These are phyloP conservation scores for Drosophila lacteicornis DNA, from an alignment of 1,140 invertebrate species.

Conservation along the genomic window DNA sequence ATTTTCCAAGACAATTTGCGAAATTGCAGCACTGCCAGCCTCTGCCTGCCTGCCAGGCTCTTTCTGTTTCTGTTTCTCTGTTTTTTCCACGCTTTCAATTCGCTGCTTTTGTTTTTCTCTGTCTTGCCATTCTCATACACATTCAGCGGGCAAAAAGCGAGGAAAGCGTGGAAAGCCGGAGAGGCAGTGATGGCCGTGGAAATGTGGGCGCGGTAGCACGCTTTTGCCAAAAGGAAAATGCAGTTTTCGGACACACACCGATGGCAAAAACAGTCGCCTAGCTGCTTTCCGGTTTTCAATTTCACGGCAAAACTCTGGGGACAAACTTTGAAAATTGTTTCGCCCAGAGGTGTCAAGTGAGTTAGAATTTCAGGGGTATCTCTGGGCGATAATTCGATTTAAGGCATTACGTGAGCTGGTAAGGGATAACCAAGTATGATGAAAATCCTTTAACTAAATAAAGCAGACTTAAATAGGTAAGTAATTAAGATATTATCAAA, in stretches of 20 bases:
- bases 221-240: conserved; percentile 41
- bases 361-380: conserved; percentile 25
- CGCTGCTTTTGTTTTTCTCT: conserved; percentile 36
- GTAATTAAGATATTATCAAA: background rate
- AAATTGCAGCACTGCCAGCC: conserved; percentile 59
- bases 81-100: conserved; percentile 35
- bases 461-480: no score
- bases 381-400: conserved; percentile 20
- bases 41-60: conserved; percentile 25
- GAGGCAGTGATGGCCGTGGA: conserved; percentile 14
- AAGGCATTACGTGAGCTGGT: background rate
- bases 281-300: conserved; percentile 40
- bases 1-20: conserved; percentile 78
- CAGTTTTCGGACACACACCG: conserved; percentile 26
- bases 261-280: conserved; percentile 34
- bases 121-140: conserved; percentile 27
- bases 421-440: background rate
- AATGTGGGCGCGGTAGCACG: conserved; percentile 23
- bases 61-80: conserved; percentile 20
- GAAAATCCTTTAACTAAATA: background rate
- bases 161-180: conserved; percentile 3
- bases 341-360: conserved; percentile 16
- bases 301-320: conserved; percentile 38
- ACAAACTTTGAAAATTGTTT: conserved; percentile 35
- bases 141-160: conserved; percentile 17